A percentile compares a stretch with the other conserved stretches of the same genome.
phyloP scores from a whole-genome alignment of 2,113 vertebrate genomes.

The Sitta europaea region DNA sequence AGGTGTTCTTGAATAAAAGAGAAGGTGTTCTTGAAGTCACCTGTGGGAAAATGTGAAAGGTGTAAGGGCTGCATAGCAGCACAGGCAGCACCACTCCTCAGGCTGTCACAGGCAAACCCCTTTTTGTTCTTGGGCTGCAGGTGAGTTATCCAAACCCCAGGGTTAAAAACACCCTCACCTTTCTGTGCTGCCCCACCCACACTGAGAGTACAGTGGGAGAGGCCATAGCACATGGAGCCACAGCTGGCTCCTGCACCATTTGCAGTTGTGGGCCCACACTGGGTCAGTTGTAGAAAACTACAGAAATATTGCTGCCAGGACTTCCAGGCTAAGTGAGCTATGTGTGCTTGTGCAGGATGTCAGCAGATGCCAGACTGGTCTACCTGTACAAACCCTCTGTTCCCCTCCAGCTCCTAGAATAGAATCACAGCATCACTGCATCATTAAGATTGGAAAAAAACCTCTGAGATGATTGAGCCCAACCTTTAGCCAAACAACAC shows the following conservation, averaged over 20 bases:
- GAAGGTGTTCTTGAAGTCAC: neutral
- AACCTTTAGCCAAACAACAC: neutral
- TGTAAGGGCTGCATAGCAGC: neutral
- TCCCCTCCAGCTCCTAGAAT: neutral
- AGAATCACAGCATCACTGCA: neutral
- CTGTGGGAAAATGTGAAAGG: neutral
- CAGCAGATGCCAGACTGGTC: neutral
- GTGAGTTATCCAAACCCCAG: accelerated
- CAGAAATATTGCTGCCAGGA: neutral
- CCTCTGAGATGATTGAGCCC: neutral
- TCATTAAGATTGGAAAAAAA: neutral
- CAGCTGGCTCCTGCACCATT: neutral
- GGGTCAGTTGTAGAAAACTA: neutral
- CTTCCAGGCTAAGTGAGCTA: neutral
- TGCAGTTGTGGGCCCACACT: neutral
- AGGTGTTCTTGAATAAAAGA: neutral
- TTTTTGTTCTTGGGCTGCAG: neutral
- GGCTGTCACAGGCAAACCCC: neutral
- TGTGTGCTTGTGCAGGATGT: neutral
- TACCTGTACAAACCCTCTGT: neutral
- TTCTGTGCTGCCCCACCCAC: neutral
- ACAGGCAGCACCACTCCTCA: neutral
- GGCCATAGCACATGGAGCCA: accelerated
- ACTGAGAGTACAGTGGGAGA: accelerated
- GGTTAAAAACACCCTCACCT: neutral